A percentile compares a stretch with the other conserved stretches of the same genome.
phyloP scores from a whole-genome alignment of 2,888 invertebrate genomes.

The Eupithecia insigniata region DNA sequence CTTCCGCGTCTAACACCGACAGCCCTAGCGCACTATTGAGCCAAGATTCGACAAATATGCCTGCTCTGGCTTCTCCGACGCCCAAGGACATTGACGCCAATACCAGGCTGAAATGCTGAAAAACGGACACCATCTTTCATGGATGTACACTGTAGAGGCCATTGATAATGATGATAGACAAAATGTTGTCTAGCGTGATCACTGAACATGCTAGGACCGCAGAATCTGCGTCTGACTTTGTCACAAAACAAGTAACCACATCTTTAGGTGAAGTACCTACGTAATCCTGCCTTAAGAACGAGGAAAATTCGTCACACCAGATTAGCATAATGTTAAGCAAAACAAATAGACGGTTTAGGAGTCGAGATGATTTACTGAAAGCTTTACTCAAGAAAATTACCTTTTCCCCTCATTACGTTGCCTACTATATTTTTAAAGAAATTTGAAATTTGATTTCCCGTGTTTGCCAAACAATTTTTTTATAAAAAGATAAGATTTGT shows the following conservation, averaged over 20 bases:
- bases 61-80: too few relatives aligned
- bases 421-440: background rate
- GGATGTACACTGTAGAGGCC: background rate
- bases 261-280: background rate
- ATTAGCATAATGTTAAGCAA: slow-evolving; percentile 26
- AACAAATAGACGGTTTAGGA: slow-evolving; percentile 25
- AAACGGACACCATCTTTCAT: background rate
- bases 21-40: too few relatives aligned
- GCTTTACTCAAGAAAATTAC: slow-evolving; percentile 22
- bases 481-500: slow-evolving; percentile 4
- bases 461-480: slow-evolving; percentile 10
- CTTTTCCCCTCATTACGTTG: slow-evolving; percentile 13
- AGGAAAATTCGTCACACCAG: slow-evolving; percentile 35
- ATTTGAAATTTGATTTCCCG: slow-evolving; percentile 1
- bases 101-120: background rate
- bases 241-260: background rate
- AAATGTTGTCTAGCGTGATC: background rate
- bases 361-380: slow-evolving; percentile 19
- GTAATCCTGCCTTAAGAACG: slow-evolving; percentile 14
- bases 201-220: background rate
- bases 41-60: too few relatives aligned
- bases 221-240: background rate
- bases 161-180: background rate
- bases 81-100: too few relatives aligned
- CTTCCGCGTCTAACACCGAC: too few relatives aligned